Evolutionary conservation across 2,797 vertebrate species (phyloP).

Genomic region (Coendou prehensilis): DNA sequence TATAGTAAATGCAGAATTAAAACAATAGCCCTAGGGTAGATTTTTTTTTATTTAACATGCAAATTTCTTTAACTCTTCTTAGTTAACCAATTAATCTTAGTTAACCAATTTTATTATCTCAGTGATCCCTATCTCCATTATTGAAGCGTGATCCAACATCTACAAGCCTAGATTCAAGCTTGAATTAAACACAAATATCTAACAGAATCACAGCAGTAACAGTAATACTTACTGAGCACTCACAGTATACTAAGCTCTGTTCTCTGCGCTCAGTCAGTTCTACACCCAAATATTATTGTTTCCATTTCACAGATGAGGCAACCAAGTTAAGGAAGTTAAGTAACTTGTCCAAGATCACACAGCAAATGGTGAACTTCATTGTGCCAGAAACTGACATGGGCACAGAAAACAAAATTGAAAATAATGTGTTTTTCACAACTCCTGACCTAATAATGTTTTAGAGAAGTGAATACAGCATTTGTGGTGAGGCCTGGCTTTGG

Average conservation of each 20-base stretch:
- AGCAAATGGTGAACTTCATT: not conserved
- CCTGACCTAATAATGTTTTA: not conserved
- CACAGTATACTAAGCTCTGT: not conserved
- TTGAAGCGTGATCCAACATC: not conserved
- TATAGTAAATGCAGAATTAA: not conserved
- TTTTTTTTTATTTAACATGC: not conserved
- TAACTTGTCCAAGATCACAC: not conserved
- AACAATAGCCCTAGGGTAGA: not conserved
- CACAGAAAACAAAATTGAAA: constrained; percentile 5
- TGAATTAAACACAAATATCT: not conserved
- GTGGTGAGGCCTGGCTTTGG: not conserved
- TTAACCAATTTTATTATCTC: not conserved
- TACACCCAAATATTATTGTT: not conserved
- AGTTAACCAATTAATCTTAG: not conserved
- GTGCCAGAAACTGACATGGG: not conserved
- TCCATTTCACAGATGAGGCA: not conserved
- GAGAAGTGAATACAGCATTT: not conserved
- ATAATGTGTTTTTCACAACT: not conserved
- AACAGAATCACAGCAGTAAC: not conserved
- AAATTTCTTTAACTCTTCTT: not conserved
- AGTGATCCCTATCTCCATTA: not conserved
- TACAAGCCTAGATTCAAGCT: not conserved
- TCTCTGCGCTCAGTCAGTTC: not conserved
- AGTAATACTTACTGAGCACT: not conserved
- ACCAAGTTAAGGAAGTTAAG: not conserved